A percentile compares a stretch with the other conserved stretches of the same genome.
Conservation (phyloP, 2,113 vertebrate species). For the Progne subis region DNA sequence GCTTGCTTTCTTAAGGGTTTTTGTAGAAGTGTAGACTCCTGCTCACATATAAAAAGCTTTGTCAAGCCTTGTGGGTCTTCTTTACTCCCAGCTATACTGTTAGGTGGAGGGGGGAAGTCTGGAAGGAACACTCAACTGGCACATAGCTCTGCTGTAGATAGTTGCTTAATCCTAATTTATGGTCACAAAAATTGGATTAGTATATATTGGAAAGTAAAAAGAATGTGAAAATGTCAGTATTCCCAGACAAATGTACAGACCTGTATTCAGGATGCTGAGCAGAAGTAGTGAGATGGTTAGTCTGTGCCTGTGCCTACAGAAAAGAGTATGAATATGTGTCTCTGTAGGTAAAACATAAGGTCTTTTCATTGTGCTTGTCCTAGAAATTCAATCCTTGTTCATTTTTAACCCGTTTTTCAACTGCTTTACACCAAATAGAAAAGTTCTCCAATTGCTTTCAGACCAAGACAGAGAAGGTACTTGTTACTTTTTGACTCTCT, state of each 20-base stretch:
- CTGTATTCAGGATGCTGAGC: not conserved
- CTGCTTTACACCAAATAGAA: not conserved
- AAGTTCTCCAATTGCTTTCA: not conserved
- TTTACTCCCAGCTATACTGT: not conserved
- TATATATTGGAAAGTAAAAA: not conserved
- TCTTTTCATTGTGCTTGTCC: not conserved
- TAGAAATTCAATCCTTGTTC: not conserved
- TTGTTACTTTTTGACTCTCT: conserved; percentile 4
- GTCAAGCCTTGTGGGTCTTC: not conserved
- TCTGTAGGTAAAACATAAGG: not conserved
- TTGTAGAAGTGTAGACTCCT: not conserved
- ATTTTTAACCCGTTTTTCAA: not conserved
- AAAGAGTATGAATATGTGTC: not conserved
- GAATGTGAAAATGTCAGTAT: not conserved
- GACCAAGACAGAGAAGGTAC: not conserved
- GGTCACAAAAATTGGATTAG: not conserved
- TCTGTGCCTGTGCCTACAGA: not conserved
- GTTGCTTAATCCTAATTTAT: not conserved
- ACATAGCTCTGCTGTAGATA: not conserved
- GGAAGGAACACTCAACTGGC: not conserved
- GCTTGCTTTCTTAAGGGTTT: not conserved
- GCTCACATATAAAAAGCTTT: not conserved
- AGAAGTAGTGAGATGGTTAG: not conserved
- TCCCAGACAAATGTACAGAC: not conserved
- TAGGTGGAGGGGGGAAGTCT: not conserved